A percentile compares a stretch with the other conserved stretches of the same genome.
phyloP scores from a whole-genome alignment of 2,113 vertebrate species.

The Ptyas mucosa region DNA sequence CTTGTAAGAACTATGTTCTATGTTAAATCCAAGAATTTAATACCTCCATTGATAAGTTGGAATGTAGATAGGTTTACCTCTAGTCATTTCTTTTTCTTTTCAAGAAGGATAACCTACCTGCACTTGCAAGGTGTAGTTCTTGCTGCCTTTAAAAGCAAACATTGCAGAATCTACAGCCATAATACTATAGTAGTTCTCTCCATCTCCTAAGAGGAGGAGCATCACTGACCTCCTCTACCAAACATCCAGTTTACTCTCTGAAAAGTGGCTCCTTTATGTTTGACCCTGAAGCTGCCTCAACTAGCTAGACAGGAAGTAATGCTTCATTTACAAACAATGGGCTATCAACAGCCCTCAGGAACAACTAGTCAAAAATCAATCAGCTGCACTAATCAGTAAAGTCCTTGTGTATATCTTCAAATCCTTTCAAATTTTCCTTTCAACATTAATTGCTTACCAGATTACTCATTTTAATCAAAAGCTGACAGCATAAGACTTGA shows the following conservation, averaged over 20 bases:
- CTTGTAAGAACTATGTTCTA: background rate
- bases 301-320: background rate
- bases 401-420: background rate
- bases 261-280: background rate
- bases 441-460: background rate
- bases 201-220: background rate
- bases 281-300: background rate
- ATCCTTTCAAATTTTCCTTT: background rate
- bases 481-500: background rate
- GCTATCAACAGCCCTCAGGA: background rate
- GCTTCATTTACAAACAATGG: background rate
- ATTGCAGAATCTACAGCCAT: background rate
- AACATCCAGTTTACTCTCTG: background rate
- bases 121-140: background rate
- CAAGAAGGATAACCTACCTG: background rate
- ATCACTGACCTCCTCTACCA: background rate
- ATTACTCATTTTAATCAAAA: background rate
- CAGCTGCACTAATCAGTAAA: background rate
- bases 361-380: background rate
- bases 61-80: background rate
- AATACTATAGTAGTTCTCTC: background rate
- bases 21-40: background rate
- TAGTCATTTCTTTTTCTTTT: background rate
- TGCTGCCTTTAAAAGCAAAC: background rate
- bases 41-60: background rate